Evolutionary conservation across 1,140 invertebrate genomes (phyloP), one percentile per base, ranked within the genome.

Genomic region (Pseudomyrmex dendroicus): DNA sequence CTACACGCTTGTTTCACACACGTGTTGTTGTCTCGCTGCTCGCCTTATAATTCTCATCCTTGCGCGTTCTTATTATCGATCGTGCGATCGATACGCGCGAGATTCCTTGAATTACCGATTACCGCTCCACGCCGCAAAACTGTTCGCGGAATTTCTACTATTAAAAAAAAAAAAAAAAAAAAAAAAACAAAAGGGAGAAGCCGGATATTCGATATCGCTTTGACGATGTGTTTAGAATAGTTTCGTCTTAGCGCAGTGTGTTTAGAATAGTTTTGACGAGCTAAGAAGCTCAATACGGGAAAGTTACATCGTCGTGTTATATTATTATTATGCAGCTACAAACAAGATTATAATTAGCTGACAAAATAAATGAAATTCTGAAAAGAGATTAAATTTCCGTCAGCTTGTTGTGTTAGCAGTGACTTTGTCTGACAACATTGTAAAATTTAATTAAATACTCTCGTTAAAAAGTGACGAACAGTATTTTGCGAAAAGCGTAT

Each of bases 1-100:
- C 52, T 25, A 86, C 61, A 25, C 70, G 35, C 35, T 35, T 35
- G 35, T 73, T 44, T 48, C 22, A 35, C 35, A 67, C 44, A 63
- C 59, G 25, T 66, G 70, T 66, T 64, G 54, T 35, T 66, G 72
- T 70, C 48, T 86, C 72, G 70, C 59, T 67, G 44, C 82, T 80
- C 80, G 72, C 46, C 78, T 15, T 61, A 35, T 61, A 56, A 56
- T 80, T 80, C 56, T 80, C 76, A 66, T 80, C 76, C 76, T 35
- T 72, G 54, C 46, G 68, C 62, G 22, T 50, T 66, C 54, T 61
- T 52, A 52, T 50, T 35, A 12, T 35, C n/a, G 12, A 35, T 35
- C 35, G 35, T 35, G 0, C 0, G 35, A 35, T 50, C 76, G 66
- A 59, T 67, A 25, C 76, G 35, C 20, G 50, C 20, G 52, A 57